Percentiles rank a stretch among this genome's conserved stretches.
These are phyloP conservation scores for Thalassophryne amazonica DNA, from an alignment of 2,797 vertebrate genomes.

Conservation along the genomic window DNA sequence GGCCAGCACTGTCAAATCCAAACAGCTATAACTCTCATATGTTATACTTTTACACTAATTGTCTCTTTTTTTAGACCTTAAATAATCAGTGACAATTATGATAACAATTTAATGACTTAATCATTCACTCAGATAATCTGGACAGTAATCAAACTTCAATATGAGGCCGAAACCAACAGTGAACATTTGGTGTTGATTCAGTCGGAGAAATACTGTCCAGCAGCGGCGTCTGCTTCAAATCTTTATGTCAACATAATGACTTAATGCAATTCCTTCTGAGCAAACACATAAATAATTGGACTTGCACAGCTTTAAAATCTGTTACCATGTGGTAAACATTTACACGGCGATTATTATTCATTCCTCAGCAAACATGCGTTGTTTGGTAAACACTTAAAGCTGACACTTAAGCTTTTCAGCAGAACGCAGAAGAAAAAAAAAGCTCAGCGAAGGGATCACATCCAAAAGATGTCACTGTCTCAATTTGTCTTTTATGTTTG, in stretches of 20 bases:
- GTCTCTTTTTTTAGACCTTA: neutral
- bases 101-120: neutral
- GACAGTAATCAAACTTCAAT: neutral
- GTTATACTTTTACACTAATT: neutral
- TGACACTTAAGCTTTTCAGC: constrained; percentile 14
- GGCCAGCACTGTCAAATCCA: neutral
- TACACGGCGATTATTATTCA: constrained; percentile 39
- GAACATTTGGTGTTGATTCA: neutral
- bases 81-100: neutral
- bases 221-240: constrained; percentile 20
- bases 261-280: constrained; percentile 15
- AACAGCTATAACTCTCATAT: too few species aligned
- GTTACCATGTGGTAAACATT: constrained; percentile 49
- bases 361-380: constrained; percentile 12
- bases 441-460: too few species aligned
- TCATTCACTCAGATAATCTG: neutral
- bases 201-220: constrained; percentile 5
- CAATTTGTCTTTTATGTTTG: too few species aligned
- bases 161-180: neutral
- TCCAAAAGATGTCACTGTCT: too few species aligned
- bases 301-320: constrained; percentile 21
- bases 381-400: constrained; percentile 45
- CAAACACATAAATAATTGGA: constrained; percentile 41
- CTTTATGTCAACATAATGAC: constrained; percentile 26
- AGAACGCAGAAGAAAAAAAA: too few species aligned